These are phyloP conservation scores for Cyphomyrmex costatus DNA, from an alignment of 1,140 invertebrate species.

Conservation along the genomic window DNA sequence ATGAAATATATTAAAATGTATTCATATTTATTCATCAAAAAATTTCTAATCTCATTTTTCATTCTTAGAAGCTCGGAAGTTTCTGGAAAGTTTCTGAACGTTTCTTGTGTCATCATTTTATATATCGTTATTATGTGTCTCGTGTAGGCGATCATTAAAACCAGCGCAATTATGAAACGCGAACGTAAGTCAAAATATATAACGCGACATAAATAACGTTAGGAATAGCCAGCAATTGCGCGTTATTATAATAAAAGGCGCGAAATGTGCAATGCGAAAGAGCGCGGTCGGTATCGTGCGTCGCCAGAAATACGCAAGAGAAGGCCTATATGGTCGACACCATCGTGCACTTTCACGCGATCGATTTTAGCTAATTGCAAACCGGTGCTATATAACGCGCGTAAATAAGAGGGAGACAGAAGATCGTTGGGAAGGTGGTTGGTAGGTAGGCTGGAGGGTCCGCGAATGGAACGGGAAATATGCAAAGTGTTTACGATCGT, in stretches of 20 bases:
- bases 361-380: slow-evolving; percentile 85
- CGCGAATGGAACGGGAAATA: slow-evolving; percentile 79
- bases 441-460: slow-evolving; percentile 63
- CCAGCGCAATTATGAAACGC: slow-evolving; percentile 29
- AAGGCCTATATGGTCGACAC: slow-evolving; percentile 56
- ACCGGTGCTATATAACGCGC: slow-evolving; percentile 75
- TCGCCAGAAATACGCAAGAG: slow-evolving; percentile 60
- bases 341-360: slow-evolving; percentile 81
- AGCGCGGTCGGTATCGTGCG: slow-evolving; percentile 41
- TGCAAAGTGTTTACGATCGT: slow-evolving; percentile 85
- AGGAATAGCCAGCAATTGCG: slow-evolving; percentile 27
- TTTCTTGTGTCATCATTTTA: neutral
- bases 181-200: neutral
- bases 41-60: neutral
- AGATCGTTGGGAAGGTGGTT: slow-evolving; percentile 70
- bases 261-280: slow-evolving; percentile 52
- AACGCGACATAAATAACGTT: slow-evolving; percentile 34
- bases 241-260: slow-evolving; percentile 40
- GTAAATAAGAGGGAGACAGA: slow-evolving; percentile 45
- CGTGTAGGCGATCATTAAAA: neutral
- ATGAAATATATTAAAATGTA: neutral
- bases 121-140: neutral
- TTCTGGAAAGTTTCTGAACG: neutral
- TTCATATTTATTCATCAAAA: too few relatives aligned
- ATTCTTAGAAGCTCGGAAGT: neutral